Evolutionary conservation across 2,797 vertebrate genomes (phyloP).

Genomic region (Pantherophis vulpinus): DNA sequence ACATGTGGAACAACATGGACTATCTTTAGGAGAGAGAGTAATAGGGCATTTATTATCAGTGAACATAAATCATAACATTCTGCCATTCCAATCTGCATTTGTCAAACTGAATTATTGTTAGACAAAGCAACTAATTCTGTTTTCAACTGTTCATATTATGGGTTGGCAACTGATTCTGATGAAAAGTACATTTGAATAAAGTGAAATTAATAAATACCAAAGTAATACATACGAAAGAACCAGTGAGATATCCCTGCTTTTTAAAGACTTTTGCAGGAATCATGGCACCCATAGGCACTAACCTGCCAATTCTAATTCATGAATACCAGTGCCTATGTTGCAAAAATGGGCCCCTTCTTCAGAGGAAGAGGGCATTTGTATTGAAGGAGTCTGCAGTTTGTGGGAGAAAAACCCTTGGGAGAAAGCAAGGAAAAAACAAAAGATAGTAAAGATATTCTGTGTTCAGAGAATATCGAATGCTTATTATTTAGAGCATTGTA

Average conservation of each 20-base stretch:
- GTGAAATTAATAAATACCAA: neutral
- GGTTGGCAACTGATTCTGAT: neutral
- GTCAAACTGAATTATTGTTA: neutral
- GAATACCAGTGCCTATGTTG: neutral
- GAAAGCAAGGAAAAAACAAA: neutral
- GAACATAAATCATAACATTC: neutral
- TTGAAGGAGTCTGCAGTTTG: neutral
- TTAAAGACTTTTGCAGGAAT: neutral
- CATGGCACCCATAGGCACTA: neutral
- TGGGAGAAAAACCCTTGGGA: neutral
- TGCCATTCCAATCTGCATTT: neutral
- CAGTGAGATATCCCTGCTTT: neutral
- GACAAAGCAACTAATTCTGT: neutral
- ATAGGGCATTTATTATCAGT: neutral
- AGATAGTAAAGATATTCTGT: neutral
- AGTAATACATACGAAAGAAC: neutral
- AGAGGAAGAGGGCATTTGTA: neutral
- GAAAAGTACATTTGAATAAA: neutral
- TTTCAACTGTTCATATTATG: neutral
- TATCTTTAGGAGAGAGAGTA: neutral
- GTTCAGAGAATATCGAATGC: neutral
- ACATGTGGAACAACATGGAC: neutral
- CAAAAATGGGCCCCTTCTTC: neutral
- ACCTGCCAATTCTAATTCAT: neutral
- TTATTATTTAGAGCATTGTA: too few species aligned